Percentiles rank a stretch among this genome's conserved stretches.
phyloP scores from a whole-genome alignment of 2,797 vertebrate species.

The Pelochelys cantorii region DNA sequence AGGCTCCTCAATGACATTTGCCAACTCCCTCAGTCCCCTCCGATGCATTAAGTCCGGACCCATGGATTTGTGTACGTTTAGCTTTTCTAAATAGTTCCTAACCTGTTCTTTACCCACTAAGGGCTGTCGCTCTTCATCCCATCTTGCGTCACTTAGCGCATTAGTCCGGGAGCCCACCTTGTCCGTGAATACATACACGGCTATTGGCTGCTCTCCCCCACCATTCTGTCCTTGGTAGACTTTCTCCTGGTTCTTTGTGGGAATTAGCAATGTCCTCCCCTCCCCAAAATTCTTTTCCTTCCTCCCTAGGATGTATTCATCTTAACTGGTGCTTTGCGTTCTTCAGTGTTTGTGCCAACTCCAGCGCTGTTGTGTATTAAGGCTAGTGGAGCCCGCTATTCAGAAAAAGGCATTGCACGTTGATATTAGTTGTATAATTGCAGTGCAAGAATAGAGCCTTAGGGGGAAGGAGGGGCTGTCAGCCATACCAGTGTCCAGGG shows the following conservation, averaged over 20 bases:
- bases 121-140: too few species aligned
- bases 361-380: background rate
- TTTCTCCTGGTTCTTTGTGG: background rate
- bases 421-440: background rate
- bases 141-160: too few species aligned
- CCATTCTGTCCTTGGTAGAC: background rate
- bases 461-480: background rate
- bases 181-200: background rate
- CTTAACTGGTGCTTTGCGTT: background rate
- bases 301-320: background rate
- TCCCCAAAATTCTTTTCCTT: background rate
- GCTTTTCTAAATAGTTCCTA: too few species aligned
- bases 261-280: background rate
- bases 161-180: too few species aligned
- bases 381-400: background rate
- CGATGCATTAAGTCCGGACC: too few species aligned
- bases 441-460: background rate
- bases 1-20: too few species aligned
- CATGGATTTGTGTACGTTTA: too few species aligned
- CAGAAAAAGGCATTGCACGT: background rate
- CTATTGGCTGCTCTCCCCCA: background rate
- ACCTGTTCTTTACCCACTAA: too few species aligned
- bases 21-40: too few species aligned
- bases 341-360: background rate
- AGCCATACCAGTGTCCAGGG: background rate